Conservation (phyloP, 2,113 vertebrate genomes). For the Mus pahari region DNA sequence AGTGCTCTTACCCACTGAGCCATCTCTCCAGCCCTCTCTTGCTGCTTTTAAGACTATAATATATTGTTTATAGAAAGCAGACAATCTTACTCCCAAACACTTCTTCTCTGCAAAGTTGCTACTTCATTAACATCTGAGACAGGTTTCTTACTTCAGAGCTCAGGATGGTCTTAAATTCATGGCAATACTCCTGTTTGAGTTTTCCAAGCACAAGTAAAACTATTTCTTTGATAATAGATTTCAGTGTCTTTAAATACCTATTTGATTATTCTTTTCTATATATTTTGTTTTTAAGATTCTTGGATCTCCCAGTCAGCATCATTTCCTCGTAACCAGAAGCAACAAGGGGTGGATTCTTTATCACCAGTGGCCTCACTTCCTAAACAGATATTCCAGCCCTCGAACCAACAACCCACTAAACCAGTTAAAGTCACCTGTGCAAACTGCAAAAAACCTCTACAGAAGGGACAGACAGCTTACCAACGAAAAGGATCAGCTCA, state of each 20-base stretch:
- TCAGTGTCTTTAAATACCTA: neutral
- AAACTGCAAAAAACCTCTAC: slow-evolving; percentile 98
- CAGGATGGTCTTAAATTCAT: neutral
- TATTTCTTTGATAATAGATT: neutral
- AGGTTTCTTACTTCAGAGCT: neutral
- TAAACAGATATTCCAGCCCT: slow-evolving; percentile 94
- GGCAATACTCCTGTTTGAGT: neutral
- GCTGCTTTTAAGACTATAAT: neutral
- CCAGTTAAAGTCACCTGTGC: slow-evolving; percentile 98
- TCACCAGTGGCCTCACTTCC: slow-evolving; percentile 95
- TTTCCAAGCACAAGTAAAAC: neutral
- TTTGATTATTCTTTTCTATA: slow-evolving; percentile 54
- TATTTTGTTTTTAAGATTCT: slow-evolving; percentile 91
- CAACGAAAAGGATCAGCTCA: slow-evolving; percentile 98
- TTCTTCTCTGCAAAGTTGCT: neutral
- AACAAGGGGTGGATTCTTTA: slow-evolving; percentile 94
- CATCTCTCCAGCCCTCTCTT: neutral
- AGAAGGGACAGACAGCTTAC: slow-evolving; percentile 98
- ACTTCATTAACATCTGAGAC: neutral
- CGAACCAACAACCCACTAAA: slow-evolving; percentile 91
- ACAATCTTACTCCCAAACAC: neutral
- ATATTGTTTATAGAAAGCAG: neutral
- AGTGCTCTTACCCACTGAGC: no score
- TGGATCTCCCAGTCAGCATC: slow-evolving; percentile 99
- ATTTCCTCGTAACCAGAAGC: slow-evolving; percentile 98